These are phyloP conservation scores for Drosophila kurseongensis DNA, from an alignment of 1,140 invertebrate genomes.

Conservation along the genomic window DNA sequence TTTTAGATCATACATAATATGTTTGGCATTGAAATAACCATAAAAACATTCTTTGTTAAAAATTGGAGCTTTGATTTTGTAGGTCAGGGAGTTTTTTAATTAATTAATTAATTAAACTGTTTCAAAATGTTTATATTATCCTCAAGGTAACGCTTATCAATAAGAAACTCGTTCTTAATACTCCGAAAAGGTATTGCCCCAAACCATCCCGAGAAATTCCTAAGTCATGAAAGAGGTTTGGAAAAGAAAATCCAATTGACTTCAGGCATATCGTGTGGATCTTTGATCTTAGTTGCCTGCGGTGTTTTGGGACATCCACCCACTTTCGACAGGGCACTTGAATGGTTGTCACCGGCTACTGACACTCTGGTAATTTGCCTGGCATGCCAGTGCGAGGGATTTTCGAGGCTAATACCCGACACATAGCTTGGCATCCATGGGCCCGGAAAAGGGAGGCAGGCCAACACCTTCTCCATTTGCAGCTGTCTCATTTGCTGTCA, in stretches of 20 bases:
- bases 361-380: conserved; percentile 33
- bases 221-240: neutral
- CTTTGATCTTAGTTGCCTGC: conserved; percentile 13
- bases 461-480: conserved; percentile 62
- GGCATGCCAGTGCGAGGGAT: conserved; percentile 25
- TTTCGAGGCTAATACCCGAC: conserved; percentile 53
- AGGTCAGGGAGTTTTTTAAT: no score
- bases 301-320: neutral
- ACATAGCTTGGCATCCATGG: conserved; percentile 39
- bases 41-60: no score
- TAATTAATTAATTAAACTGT: no score
- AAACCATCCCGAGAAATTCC: neutral
- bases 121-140: no score
- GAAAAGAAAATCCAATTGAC: neutral
- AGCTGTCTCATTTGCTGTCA: conserved; percentile 75
- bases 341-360: conserved; percentile 14
- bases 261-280: neutral
- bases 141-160: no score
- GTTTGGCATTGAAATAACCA: no score
- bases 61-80: no score
- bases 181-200: neutral
- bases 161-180: no score
- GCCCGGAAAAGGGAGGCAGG: neutral
- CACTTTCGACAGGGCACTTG: neutral
- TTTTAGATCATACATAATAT: neutral